phyloP scores from a whole-genome alignment of 23 tunicate genomes.

The Diplosoma virens region DNA sequence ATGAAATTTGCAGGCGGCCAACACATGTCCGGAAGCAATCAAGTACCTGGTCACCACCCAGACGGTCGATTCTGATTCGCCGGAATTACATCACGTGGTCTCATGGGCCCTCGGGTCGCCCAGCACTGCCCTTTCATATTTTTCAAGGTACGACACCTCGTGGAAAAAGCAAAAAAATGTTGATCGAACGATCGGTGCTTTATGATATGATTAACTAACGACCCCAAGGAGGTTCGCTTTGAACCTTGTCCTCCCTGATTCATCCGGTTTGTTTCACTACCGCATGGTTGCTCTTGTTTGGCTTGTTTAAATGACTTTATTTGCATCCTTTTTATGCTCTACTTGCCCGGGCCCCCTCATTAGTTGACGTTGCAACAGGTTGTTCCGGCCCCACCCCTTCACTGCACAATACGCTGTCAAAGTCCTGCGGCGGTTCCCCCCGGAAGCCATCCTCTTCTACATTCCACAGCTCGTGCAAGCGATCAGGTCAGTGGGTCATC shows the following conservation, averaged over 20 bases:
- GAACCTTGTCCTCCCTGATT: no score
- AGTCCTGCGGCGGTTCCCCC: conserved; percentile 83
- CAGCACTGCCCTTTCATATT: conserved; percentile 91
- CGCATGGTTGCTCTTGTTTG: no score
- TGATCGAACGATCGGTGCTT: no score
- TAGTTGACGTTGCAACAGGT: no score
- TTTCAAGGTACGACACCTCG: no score
- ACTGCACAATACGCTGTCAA: conserved; percentile 98
- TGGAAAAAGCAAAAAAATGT: no score
- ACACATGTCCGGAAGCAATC: conserved; percentile 72
- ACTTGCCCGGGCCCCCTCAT: no score
- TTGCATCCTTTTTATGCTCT: no score
- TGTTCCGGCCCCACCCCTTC: conserved; percentile 91
- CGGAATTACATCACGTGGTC: conserved; percentile 74
- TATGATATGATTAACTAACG: no score
- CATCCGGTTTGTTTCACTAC: no score
- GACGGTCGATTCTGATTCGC: conserved; percentile 76
- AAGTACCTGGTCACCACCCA: conserved; percentile 84
- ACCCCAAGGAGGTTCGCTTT: no score
- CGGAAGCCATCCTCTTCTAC: conserved; percentile 96
- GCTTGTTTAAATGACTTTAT: no score
- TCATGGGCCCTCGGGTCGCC: conserved; percentile 90
- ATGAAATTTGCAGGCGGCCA: conserved; percentile 40
- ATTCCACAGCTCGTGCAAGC: conserved; percentile 99
- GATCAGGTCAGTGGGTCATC: conserved; percentile 37